phyloP scores from a whole-genome alignment of 2,797 vertebrate genomes.

The Dermochelys coriacea region DNA sequence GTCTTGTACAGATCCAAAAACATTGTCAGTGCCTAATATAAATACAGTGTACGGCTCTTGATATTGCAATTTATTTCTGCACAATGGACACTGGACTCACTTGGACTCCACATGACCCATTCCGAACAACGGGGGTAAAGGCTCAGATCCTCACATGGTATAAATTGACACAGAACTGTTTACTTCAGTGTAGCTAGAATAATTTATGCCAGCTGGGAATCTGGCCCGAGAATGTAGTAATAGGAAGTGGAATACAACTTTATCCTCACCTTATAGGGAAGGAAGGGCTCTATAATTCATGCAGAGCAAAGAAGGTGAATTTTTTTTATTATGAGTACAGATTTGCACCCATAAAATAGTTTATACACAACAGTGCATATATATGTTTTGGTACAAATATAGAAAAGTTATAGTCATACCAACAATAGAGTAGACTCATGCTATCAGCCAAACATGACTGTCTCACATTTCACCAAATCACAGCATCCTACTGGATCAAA shows the following conservation, averaged over 20 bases:
- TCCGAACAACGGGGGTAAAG: accelerated
- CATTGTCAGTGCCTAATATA: background rate
- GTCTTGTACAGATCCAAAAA: background rate
- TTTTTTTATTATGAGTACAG: background rate
- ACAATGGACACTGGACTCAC: background rate
- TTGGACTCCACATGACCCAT: background rate
- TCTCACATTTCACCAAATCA: background rate
- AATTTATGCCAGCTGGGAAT: background rate
- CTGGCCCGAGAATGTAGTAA: background rate
- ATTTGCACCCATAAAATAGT: background rate
- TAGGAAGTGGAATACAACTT: background rate
- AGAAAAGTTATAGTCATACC: background rate
- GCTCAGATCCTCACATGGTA: accelerated
- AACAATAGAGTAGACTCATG: background rate
- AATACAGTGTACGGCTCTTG: background rate
- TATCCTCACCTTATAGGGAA: background rate
- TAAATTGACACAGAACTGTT: background rate
- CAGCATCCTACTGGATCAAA: background rate
- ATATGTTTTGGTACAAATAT: background rate
- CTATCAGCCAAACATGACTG: background rate
- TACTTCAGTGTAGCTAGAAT: background rate
- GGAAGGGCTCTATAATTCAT: background rate
- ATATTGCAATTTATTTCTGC: background rate
- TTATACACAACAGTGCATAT: background rate
- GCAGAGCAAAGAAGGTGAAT: background rate